Conservation (phyloP, 2,797 vertebrate genomes). For the Rhodeus uyekii region DNA sequence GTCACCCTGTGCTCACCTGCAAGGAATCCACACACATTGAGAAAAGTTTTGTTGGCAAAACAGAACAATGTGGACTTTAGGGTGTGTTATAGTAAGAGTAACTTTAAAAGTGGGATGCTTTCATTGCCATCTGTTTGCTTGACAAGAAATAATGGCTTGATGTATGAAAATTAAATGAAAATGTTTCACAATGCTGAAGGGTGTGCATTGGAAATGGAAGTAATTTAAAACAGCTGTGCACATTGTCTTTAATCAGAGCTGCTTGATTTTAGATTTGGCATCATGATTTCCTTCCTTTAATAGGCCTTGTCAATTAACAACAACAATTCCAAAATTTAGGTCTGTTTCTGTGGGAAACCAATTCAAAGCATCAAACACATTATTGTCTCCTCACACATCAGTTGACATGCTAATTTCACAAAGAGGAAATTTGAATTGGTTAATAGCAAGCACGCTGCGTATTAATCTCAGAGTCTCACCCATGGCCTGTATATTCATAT, state of each 20-base stretch:
- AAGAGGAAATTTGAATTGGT: constrained; percentile 64
- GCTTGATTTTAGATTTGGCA: constrained; percentile 41
- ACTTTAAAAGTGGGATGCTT: constrained; percentile 53
- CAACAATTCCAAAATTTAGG: constrained; percentile 59
- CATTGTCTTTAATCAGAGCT: constrained; percentile 66
- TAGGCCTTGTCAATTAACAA: constrained; percentile 49
- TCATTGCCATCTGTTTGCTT: constrained; percentile 57
- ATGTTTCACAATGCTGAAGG: constrained; percentile 46
- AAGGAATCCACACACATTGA: constrained; percentile 41
- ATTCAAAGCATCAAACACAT: constrained; percentile 53
- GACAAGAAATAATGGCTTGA: constrained; percentile 51
- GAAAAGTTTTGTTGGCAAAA: constrained; percentile 34
- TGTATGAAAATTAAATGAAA: constrained; percentile 60
- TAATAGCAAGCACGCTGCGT: constrained; percentile 64
- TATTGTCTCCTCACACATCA: constrained; percentile 48
- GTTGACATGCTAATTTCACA: constrained; percentile 53
- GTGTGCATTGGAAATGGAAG: constrained; percentile 53
- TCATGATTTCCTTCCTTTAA: constrained; percentile 53
- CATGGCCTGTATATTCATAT: constrained; percentile 77
- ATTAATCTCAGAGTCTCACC: constrained; percentile 78
- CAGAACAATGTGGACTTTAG: constrained; percentile 16
- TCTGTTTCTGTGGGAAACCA: constrained; percentile 48
- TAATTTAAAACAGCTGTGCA: constrained; percentile 45
- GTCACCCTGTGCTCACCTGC: constrained; percentile 39
- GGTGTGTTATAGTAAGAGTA: constrained; percentile 47